Evolutionary conservation across 2,113 vertebrate genomes (phyloP).

Genomic region (Struthidea cinerea): DNA sequence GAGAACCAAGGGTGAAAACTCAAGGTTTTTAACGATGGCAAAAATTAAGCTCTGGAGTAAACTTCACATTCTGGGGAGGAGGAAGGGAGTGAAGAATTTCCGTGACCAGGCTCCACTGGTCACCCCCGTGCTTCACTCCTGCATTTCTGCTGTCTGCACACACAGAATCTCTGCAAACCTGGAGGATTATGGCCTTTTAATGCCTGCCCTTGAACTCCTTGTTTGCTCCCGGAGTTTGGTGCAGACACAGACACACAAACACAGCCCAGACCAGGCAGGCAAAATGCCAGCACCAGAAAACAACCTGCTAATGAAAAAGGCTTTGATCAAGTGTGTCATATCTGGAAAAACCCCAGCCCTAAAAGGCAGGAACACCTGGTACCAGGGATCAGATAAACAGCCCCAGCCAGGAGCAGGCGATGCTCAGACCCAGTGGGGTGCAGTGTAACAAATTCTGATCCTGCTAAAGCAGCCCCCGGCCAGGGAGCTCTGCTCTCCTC

Average conservation of each 20-base stretch:
- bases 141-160: fast-evolving
- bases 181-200: fast-evolving
- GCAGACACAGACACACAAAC: neutral
- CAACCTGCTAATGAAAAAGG: fast-evolving
- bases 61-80: neutral
- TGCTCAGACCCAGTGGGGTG: neutral
- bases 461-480: neutral
- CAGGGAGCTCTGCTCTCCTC: neutral
- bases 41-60: neutral
- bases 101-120: fast-evolving
- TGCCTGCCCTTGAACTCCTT: fast-evolving
- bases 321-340: fast-evolving
- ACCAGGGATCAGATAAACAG: fast-evolving
- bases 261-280: neutral
- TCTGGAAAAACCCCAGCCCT: fast-evolving
- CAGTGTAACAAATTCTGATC: fast-evolving
- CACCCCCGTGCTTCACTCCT: neutral
- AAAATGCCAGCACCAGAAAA: fast-evolving
- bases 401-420: neutral
- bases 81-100: neutral
- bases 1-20: neutral
- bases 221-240: neutral
- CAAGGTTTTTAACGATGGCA: neutral
- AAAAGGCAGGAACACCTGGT: fast-evolving
- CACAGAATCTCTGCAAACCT: fast-evolving